Base-by-base conservation (phyloP, 2,113 vertebrate genomes). In the Carassius gibelio region DNA sequence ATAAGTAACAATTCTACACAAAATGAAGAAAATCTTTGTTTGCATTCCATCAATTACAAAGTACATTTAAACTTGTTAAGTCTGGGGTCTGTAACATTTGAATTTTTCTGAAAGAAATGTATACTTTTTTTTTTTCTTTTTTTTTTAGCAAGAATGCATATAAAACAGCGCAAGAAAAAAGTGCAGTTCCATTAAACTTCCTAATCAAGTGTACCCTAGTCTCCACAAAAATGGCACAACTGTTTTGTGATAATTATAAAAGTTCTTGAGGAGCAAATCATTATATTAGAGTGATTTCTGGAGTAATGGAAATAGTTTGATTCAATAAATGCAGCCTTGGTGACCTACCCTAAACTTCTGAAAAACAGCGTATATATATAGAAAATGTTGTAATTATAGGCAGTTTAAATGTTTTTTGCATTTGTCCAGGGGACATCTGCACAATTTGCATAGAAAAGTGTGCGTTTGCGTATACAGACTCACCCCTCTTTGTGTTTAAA, bases 401-500 rank as follows among this genome's bases (percentile, higher is more conserved):
- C 3, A 48, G 78, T 48, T 64, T 48, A 0, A 76, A 15, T 23
- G 55, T 11, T 76, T 7, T 68, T 34, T 82, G 45, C 26, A 82
- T 57, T 72, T 72, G 19, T 52, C 38, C 42, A 10, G 23, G 17
- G 13, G 3, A n/a, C 19, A 34, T 14, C 13, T 57, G 50, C 17
- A 57, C 5, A 57, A 55, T 72, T 75, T 66, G 75, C 83, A 75
- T 77, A 71, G 38, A 74, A 79, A 74, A 23, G n/a, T 71, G 42
- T 86, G 26, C 64, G 42, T 57, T 26, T 75, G 66, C 69, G 77
- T 34, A 76, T 23, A 13, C 61, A 68, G 21, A 94, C 96, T 98
- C 94, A 99, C 98, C 98, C 98, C 96, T 99, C 98, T 95, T 97
- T 99, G 92, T 99, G 97, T 96, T 99, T 99, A 99, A 99, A 99